These are phyloP conservation scores for Menidia beryllina DNA, from an alignment of 2,113 vertebrate species.

Conservation along the genomic window DNA sequence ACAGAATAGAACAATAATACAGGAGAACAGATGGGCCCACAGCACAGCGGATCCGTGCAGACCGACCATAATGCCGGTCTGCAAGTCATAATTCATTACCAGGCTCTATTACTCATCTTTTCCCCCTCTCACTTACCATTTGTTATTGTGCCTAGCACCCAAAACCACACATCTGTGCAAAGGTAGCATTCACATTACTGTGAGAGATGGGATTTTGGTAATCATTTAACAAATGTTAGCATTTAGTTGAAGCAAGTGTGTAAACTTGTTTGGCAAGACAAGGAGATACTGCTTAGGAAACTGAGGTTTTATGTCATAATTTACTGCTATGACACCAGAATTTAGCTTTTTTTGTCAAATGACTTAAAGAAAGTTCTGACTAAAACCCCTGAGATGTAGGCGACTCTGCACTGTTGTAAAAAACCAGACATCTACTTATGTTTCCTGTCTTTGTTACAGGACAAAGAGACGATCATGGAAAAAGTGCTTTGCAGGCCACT, in stretches of 20 bases:
- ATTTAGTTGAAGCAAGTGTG: not conserved
- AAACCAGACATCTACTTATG: constrained; percentile 59
- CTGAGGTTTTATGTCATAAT: too few relatives aligned
- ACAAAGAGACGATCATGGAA: constrained; percentile 70
- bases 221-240: constrained; percentile 1
- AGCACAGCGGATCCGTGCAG: too few relatives aligned
- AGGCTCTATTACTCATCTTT: constrained; percentile 30
- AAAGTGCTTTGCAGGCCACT: constrained; percentile 56
- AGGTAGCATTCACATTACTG: not conserved
- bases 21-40: too few relatives aligned
- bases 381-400: not conserved
- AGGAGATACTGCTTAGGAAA: too few relatives aligned
- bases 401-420: constrained; percentile 33
- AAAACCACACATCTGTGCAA: not conserved
- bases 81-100: constrained; percentile 10
- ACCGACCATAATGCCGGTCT: not conserved
- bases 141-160: not conserved
- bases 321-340: too few relatives aligned
- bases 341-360: too few relatives aligned
- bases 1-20: not conserved
- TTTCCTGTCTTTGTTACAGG: constrained; percentile 76
- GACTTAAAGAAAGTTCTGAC: not conserved
- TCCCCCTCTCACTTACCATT: constrained; percentile 11
- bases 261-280: too few relatives aligned
- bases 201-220: constrained; percentile 4